Percentiles rank a stretch among this genome's conserved stretches.
These are phyloP conservation scores for Baccha elongata DNA, from an alignment of 2,888 invertebrate species.

Conservation along the genomic window DNA sequence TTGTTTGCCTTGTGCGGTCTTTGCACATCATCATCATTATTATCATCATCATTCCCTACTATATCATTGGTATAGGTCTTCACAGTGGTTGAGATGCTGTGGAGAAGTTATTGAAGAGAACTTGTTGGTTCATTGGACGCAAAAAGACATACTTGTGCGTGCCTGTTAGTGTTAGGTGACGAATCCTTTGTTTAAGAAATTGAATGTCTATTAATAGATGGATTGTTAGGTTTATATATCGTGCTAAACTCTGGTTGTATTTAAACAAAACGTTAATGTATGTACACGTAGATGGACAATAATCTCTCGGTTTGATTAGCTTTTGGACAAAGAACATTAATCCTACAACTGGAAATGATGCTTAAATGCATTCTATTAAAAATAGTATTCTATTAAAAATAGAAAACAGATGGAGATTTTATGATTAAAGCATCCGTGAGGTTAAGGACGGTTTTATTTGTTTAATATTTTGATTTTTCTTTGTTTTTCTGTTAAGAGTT, in stretches of 20 bases:
- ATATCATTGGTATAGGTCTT: slow-evolving; percentile 13
- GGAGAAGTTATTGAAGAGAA: slow-evolving; percentile 44
- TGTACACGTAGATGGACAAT: neutral
- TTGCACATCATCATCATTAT: slow-evolving; percentile 44
- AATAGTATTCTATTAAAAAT: no score
- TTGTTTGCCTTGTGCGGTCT: slow-evolving; percentile 67
- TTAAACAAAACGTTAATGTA: slow-evolving; percentile 5
- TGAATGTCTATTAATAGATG: slow-evolving; percentile 57
- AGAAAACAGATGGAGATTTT: neutral
- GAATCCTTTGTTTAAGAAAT: slow-evolving; percentile 58
- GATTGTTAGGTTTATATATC: slow-evolving; percentile 19
- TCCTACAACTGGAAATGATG: slow-evolving; percentile 4
- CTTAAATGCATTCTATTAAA: neutral
- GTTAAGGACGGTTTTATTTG: no score
- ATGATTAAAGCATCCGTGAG: no score
- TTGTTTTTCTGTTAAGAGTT: no score
- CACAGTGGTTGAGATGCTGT: slow-evolving; percentile 30
- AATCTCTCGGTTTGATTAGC: neutral
- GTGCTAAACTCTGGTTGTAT: slow-evolving; percentile 15
- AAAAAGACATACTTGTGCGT: slow-evolving; percentile 57
- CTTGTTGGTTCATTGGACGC: slow-evolving; percentile 72
- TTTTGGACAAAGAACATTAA: neutral
- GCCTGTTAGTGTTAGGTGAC: slow-evolving; percentile 49
- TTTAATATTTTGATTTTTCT: no score
- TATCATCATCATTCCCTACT: slow-evolving; percentile 16